Percentiles rank a stretch among this genome's conserved stretches.
Evolutionary conservation across 2,113 vertebrate genomes (phyloP).

Genomic region (Gymnorhina tibicen): DNA sequence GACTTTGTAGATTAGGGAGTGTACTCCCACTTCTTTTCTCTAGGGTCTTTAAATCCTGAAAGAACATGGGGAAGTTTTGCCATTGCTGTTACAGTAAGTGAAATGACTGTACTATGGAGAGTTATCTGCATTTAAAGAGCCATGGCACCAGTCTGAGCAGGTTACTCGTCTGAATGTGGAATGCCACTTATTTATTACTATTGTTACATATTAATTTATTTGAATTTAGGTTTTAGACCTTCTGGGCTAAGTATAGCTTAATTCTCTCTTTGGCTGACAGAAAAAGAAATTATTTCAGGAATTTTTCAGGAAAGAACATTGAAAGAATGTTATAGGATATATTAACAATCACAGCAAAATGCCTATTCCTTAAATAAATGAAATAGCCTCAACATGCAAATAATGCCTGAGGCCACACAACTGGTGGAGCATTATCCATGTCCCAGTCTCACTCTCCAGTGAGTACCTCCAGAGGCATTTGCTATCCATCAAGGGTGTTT

Average conservation of each 20-base stretch:
- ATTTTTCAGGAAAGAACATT: background rate
- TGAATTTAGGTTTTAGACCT: background rate
- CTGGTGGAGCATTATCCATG: background rate
- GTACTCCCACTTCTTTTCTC: background rate
- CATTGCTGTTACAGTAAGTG: background rate
- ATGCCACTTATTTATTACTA: background rate
- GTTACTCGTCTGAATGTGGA: background rate
- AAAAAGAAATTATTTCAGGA: background rate
- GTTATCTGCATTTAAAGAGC: background rate
- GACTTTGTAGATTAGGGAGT: background rate
- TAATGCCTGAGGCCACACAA: background rate
- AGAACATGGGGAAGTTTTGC: background rate
- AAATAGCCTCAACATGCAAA: background rate
- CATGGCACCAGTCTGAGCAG: background rate
- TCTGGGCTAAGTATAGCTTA: background rate
- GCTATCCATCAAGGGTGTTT: fast-evolving
- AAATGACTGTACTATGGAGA: background rate
- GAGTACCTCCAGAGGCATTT: background rate
- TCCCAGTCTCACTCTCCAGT: fast-evolving
- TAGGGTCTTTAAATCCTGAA: background rate
- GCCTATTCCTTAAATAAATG: background rate
- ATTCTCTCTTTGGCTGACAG: background rate
- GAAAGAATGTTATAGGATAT: background rate
- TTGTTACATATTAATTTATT: background rate
- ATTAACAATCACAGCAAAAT: background rate